Base-by-base conservation (phyloP, 1,140 invertebrate species). In the Drosophila pseudoobscura region DNA sequence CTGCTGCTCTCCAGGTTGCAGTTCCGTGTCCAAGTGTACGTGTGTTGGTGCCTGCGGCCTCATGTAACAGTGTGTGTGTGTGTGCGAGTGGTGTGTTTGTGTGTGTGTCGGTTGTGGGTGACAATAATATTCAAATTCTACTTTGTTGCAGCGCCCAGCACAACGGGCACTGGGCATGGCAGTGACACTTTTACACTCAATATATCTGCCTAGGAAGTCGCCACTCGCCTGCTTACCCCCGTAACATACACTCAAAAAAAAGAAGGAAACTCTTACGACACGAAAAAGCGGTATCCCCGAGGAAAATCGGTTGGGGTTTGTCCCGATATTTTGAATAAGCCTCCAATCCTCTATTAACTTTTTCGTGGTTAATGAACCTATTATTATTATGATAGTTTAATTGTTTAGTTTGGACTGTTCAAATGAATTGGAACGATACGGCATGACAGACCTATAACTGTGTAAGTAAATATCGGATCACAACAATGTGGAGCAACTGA, bases 111-210 rank as follows among this genome's bases (percentile, higher is more conserved):
- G 71, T 29, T 75, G 75, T 46, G 66, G 54, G 83, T 74, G 83
- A 83, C 83, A 89, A 88, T 88, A 88, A 88, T 88, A 88, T 88
- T 88, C 84, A 88, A 88, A 88, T 88, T 75, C 71, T 75, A 75
- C 82, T 68, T 60, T 64, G 69, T 65, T 78, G 73, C 73, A 63
- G 51, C 24, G 24, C 41, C 7, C 55, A 17, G 53, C 41, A 24
- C 20, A 56, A 56, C 59, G 57, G 78, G 58, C 46, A 45, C 45
- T 77, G 82, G 82, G 82, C 83, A 83, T 71, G 70, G 63, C 70
- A 55, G 35, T 61, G 78, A 68, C 83, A 74, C 77, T 80, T 85
- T 84, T 84, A 64, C 80, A 80, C 64, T 77, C 72, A 57, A 76
- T 73, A 85, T 76, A 76, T 76, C 78, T 82, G 74, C 75, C 69